Conservation (phyloP, 2,113 vertebrate species). For the Phoxinus phoxinus region DNA sequence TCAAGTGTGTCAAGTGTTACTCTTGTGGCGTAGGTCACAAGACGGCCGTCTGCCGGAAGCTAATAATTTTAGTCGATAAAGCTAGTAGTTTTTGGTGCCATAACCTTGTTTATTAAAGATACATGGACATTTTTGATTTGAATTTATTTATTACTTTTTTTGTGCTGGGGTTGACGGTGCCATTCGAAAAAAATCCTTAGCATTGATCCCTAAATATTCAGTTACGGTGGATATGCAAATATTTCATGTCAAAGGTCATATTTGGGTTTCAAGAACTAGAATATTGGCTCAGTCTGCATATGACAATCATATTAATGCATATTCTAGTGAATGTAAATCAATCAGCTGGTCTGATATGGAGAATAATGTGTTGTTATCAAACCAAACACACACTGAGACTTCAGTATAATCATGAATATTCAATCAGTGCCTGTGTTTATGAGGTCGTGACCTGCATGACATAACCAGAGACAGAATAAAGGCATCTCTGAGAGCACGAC, state of each 20-base stretch:
- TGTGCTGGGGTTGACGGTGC: too few species aligned
- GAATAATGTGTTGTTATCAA: conserved; percentile 4
- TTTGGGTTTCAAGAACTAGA: neutral
- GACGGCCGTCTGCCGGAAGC: too few species aligned
- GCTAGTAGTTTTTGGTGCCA: too few species aligned
- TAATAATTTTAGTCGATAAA: too few species aligned
- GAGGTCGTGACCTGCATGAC: neutral
- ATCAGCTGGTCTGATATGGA: neutral
- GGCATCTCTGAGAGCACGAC: neutral
- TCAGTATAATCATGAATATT: neutral
- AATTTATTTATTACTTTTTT: too few species aligned
- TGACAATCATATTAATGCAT: neutral
- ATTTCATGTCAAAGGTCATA: neutral
- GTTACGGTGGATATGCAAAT: too few species aligned
- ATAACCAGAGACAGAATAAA: neutral
- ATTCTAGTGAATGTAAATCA: neutral
- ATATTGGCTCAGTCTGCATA: neutral
- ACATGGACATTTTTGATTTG: too few species aligned
- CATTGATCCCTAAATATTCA: too few species aligned
- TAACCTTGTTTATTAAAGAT: too few species aligned
- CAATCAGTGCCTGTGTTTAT: conserved; percentile 2
- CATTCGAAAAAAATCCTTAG: too few species aligned
- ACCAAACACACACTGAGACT: neutral
- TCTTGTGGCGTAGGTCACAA: too few species aligned
- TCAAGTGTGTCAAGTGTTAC: too few species aligned